Evolutionary conservation across 1,140 invertebrate genomes (phyloP).

Genomic region (Drosophila nebulosa): DNA sequence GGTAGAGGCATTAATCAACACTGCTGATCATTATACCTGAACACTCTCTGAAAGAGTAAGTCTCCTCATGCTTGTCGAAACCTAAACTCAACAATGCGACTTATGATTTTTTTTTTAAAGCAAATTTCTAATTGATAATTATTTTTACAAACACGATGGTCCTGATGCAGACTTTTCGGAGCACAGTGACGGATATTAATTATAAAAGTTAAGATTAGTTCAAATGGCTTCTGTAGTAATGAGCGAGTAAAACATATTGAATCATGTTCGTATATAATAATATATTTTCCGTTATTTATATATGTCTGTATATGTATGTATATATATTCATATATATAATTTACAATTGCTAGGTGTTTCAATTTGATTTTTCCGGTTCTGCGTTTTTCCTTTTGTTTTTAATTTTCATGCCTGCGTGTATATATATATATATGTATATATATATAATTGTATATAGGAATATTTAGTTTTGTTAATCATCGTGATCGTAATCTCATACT

Average conservation of each 20-base stretch:
- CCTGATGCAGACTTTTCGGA: too few species aligned
- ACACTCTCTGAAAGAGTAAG: too few species aligned
- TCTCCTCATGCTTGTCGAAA: too few species aligned
- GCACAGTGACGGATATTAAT: too few species aligned
- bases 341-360: conserved; percentile 66
- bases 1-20: too few species aligned
- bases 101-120: too few species aligned
- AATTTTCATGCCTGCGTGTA: conserved; percentile 51
- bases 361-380: conserved; percentile 51
- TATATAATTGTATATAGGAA: conserved; percentile 75
- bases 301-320: conserved; percentile 7
- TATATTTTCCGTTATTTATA: conserved; percentile 1
- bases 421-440: conserved; percentile 32
- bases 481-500: conserved; percentile 10
- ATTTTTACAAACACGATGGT: too few species aligned
- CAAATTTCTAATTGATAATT: too few species aligned
- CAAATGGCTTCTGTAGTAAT: too few species aligned
- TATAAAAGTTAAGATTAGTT: too few species aligned
- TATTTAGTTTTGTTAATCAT: conserved; percentile 75
- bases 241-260: not conserved
- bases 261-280: not conserved
- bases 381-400: conserved; percentile 44
- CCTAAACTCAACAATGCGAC: too few species aligned
- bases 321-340: conserved; percentile 67
- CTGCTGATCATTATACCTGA: too few species aligned